Conservation (phyloP, 2,113 vertebrate species). For the Chunga burmeisteri region DNA sequence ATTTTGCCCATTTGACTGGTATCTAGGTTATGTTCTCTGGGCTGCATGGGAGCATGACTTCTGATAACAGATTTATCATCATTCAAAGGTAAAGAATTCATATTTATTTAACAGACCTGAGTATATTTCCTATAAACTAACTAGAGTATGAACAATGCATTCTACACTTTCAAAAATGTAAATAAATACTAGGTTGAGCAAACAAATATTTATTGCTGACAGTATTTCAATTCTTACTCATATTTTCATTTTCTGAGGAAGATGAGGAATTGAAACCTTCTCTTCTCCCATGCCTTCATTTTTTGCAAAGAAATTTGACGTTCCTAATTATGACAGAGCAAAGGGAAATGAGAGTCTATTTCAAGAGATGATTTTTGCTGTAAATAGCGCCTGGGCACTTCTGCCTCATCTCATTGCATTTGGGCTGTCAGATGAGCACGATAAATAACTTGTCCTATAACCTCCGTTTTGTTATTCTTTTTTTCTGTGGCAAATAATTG, state of each 20-base stretch:
- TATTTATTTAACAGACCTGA: background rate
- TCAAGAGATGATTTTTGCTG: background rate
- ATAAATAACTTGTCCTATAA: background rate
- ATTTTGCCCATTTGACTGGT: background rate
- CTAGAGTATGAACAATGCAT: background rate
- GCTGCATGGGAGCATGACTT: background rate
- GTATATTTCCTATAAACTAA: background rate
- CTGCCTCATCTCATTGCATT: slow-evolving; percentile 11
- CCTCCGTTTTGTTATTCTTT: background rate
- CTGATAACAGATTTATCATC: background rate
- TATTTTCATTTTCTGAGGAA: background rate
- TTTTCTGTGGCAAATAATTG: background rate
- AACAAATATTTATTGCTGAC: background rate
- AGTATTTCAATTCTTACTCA: background rate
- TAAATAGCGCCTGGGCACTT: background rate
- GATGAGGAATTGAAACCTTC: background rate
- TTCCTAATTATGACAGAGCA: slow-evolving; percentile 5
- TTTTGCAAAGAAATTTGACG: background rate
- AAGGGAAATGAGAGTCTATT: background rate
- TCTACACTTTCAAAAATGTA: background rate
- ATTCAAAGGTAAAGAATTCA: background rate
- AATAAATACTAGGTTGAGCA: background rate
- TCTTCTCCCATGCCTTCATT: background rate
- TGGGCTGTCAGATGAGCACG: background rate
- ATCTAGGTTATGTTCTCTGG: background rate